Evolutionary conservation across 2,113 vertebrate genomes (phyloP), one percentile per base, ranked within the genome.

Genomic region (Myocastor coypus): DNA sequence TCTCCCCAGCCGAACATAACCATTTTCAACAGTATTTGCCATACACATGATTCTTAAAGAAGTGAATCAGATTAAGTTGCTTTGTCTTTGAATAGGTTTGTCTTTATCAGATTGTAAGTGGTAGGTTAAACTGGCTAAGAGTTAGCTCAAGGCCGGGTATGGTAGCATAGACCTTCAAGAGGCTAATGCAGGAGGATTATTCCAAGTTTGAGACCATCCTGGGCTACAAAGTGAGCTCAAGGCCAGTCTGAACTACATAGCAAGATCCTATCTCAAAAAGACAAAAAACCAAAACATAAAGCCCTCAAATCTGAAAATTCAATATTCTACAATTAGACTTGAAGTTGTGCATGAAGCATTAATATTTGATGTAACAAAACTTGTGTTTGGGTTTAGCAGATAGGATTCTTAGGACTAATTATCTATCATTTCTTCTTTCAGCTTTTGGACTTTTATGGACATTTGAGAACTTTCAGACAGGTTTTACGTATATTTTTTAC

Each of bases 361-460:
- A 82, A 40, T 86, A 92, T 37, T 95, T 81, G 40, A 71, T n/a
- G 7, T 81, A 78, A 77, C 17, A 32, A 59, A 28, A 73, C 80
- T 95, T 34, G 42, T 95, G n/a, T 93, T 83, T 89, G 46, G 71
- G 28, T 75, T 95, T 83, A 69, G 64, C 89, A 91, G 28, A 80
- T 32, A 20, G 61, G n/a, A 34, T 59, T 97, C 55, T 92, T 96
- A 83, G 32, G 91, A 81, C 85, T 96, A 96, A 95, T 77, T 52
- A 78, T 37, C 52, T 86, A 20, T 96, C n/a, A 78, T 94, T 97
- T 98, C 28, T 32, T 84, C 17, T 98, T 98, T 87, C 97, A 99
- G 99, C 98, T 99, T 98, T 99, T 99, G 96, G 99, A 98, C 89
- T 98, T 99, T 96, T 99, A 99, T 96, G 98, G 98, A 95, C 99